Base-by-base conservation (phyloP, 2,113 vertebrate species). In the Dicrurus megarhynchus region DNA sequence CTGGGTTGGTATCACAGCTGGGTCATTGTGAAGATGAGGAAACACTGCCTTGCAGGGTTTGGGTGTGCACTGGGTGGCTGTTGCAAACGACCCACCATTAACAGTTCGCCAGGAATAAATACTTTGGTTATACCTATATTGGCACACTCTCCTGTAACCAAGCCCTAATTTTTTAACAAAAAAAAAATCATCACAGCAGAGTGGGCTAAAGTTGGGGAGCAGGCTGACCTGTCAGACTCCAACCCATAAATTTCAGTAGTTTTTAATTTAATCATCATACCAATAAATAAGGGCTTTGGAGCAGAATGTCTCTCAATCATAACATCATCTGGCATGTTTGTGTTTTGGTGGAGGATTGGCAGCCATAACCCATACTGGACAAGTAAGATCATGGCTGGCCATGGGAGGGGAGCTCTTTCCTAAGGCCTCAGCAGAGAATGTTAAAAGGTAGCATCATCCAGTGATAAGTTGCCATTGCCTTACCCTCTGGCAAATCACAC, bases 401-500 rank as follows among this genome's bases (percentile, higher is more conserved):
- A 69, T 75, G 21, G n/a, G 73, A 93, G 41, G 49, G 30, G 52
- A 92, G 47, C 23, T 39, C 24, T 76, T 75, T 87, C 56, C 39
- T 67, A 37, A 75, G 65, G 33, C 53, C 84, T 75, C 67, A 90
- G 71, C 39, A 78, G 64, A 47, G 69, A 63, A 57, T 61, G 39
- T 79, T 87, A 85, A 94, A 93, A 94, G 49, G 86, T 53, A 90
- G 88, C 71, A 89, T 89, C 64, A 93, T 79, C 79, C 3, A 9
- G 73, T 75, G 82, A 89, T 70, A 90, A 93, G 41, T 33, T 94
- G 35, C 67, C 83, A 57, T 16, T 80, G 57, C 61, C 39, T 92
- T 61, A 26, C 79, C 59, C 68, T 80, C 78, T 59, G 78, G 77
- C 50, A 81, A 89, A 74, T 53, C 37, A 49, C 12, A 60, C 17